Base-by-base conservation (phyloP, 2,113 vertebrate species). In the Balaenoptera acutorostrata region DNA sequence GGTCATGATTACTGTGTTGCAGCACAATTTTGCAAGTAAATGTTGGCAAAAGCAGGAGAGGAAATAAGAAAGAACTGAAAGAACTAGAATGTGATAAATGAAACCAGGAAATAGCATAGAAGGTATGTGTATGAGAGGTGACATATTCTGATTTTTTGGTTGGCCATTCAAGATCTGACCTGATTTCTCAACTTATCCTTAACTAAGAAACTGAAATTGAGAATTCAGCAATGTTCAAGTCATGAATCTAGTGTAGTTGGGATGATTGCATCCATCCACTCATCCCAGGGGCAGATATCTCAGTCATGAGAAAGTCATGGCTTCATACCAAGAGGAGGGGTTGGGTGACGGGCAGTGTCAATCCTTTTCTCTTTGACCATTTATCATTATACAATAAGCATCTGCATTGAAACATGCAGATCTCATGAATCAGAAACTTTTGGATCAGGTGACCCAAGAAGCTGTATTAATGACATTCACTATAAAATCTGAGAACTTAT, bases 171-270 rank as follows among this genome's bases (percentile, higher is more conserved):
- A 12, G 31, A 29, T 52, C 8, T 66, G 36, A 66, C 41, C n/a
- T 72, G 41, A 69, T 96, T 81, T 90, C 33, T 68, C 77, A 84
- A 64, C 33, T 27, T 74, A 36, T 14, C 63, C 12, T 93, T 52
- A 68, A 88, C 21, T 81, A 92, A 20, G 33, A 61, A 71, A 83
- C 13, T 44, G 31, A 80, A 86, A 90, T 27, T 41, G 55, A 88
- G 29, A 95, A 33, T 63, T 66, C 29, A 15, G 49, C 23, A 31
- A 46, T 9, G 59, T 5, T 71, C 10, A 75, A 21, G 3, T 77
- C 57, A 49, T 49, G n/a, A 69, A 63, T 82, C 64, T 85, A n/a
- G 44, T 57, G 33, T 61, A 52, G 80, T 0, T 20, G 64, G 20
- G 36, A 52, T 89, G 33, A 77, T 0, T 52, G 1, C 52, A 52